Conservation (phyloP, 2,888 invertebrate genomes). For the Acleris holmiana region DNA sequence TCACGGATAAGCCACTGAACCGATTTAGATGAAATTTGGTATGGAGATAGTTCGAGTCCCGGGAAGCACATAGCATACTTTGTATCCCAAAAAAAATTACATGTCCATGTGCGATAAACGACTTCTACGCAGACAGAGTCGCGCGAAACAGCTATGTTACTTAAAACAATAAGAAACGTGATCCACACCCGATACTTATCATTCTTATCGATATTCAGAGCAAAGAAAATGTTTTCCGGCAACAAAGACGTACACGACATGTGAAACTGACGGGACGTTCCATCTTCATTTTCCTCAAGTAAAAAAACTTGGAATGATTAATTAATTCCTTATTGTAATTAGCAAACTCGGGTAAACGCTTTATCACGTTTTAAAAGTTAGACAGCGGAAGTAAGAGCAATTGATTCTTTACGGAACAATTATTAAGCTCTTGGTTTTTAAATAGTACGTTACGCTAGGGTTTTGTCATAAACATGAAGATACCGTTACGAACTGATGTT, state of each 20-base stretch:
- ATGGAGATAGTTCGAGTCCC: too few relatives aligned
- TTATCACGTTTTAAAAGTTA: slow-evolving; percentile 14
- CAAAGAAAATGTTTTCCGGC: slow-evolving; percentile 1
- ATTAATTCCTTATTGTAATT: slow-evolving; percentile 19
- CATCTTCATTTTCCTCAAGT: neutral
- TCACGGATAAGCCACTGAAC: too few relatives aligned
- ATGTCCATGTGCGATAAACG: too few relatives aligned
- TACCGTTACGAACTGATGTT: too few relatives aligned
- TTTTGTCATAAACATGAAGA: neutral
- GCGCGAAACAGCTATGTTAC: too few relatives aligned
- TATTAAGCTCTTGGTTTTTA: neutral
- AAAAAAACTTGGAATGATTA: slow-evolving; percentile 14
- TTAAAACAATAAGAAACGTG: neutral
- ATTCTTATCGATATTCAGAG: neutral
- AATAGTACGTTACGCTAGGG: neutral
- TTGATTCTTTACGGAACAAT: neutral
- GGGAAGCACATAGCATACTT: too few relatives aligned
- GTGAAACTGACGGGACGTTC: slow-evolving; percentile 9
- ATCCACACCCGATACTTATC: neutral
- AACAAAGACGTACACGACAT: neutral
- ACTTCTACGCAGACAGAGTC: too few relatives aligned
- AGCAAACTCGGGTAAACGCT: neutral
- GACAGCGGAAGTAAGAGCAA: neutral
- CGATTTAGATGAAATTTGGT: too few relatives aligned
- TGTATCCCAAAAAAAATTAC: too few relatives aligned